A percentile compares a stretch with the other conserved stretches of the same genome.
Conservation (phyloP, 2,113 vertebrate species). For the Podiceps cristatus region DNA sequence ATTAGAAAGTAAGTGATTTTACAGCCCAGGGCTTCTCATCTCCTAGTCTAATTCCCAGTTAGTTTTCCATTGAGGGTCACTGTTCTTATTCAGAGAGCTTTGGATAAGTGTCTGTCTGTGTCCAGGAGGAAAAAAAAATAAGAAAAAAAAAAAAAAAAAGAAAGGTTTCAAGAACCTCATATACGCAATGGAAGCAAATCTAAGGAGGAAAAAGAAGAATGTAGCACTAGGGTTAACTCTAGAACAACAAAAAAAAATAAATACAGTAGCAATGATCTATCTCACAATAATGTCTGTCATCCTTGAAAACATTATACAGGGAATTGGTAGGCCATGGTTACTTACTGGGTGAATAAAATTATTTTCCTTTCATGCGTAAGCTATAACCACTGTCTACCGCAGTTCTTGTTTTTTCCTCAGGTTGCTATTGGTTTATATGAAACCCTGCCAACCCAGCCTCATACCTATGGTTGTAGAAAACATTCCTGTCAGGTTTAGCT, state of each 20-base stretch:
- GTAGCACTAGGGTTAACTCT: not conserved
- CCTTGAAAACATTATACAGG: not conserved
- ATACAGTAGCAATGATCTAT: not conserved
- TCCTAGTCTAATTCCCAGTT: not conserved
- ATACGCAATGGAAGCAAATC: not conserved
- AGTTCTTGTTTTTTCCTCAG: not conserved
- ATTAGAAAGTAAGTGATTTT: not conserved
- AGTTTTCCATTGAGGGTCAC: not conserved
- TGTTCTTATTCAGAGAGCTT: not conserved
- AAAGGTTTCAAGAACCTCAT: not conserved
- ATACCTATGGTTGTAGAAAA: not conserved
- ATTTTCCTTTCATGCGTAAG: not conserved
- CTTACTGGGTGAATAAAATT: not conserved
- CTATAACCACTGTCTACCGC: rapidly evolving
- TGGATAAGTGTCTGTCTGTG: not conserved
- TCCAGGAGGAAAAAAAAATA: not conserved
- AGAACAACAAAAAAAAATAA: not conserved
- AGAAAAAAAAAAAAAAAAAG: not conserved
- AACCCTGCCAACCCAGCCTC: not conserved
- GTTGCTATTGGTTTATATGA: not conserved
- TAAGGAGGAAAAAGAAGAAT: not conserved
- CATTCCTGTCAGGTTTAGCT: not conserved
- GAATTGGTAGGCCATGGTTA: not conserved
- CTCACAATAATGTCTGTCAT: not conserved
- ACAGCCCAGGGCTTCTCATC: not conserved